A percentile compares a stretch with the other conserved stretches of the same genome.
phyloP scores from a whole-genome alignment of 2,888 invertebrate species.

The Nemapogon koenigi region DNA sequence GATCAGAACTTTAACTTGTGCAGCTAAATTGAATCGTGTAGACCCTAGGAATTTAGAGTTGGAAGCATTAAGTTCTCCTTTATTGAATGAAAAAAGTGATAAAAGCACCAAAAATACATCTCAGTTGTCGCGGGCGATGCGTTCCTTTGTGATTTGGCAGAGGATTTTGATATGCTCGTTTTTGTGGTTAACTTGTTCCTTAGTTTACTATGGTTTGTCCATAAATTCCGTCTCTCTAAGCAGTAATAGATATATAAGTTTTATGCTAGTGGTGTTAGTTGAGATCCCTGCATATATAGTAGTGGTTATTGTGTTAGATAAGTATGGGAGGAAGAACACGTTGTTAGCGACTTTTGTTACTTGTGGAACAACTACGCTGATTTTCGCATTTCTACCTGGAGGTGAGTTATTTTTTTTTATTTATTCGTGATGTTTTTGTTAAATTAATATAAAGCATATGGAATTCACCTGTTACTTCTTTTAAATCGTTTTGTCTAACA shows the following conservation, averaged over 20 bases:
- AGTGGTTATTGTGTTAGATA: conserved; percentile 70
- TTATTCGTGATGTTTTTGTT: too few relatives aligned
- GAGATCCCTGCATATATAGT: conserved; percentile 78
- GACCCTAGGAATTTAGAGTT: conserved; percentile 54
- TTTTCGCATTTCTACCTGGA: conserved; percentile 67
- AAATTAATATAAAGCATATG: too few relatives aligned
- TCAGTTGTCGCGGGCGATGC: conserved; percentile 54
- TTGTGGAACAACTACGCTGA: conserved; percentile 66
- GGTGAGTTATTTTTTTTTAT: conserved; percentile 45
- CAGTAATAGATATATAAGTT: conserved; percentile 79
- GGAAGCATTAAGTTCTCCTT: conserved; percentile 45
- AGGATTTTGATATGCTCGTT: conserved; percentile 72
- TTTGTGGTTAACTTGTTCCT: conserved; percentile 79
- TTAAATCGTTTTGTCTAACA: too few relatives aligned
- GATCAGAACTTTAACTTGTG: conserved; percentile 65
- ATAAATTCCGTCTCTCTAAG: conserved; percentile 77
- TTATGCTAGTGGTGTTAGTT: conserved; percentile 68
- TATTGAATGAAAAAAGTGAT: conserved; percentile 34
- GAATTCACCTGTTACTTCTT: too few relatives aligned
- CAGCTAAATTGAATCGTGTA: conserved; percentile 69
- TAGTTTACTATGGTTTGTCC: conserved; percentile 82
- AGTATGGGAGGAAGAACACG: conserved; percentile 70
- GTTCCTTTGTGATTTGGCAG: conserved; percentile 62
- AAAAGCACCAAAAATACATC: conserved; percentile 36
- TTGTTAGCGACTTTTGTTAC: conserved; percentile 66